phyloP scores from a whole-genome alignment of 2,797 vertebrate genomes.

The Anabas testudineus region DNA sequence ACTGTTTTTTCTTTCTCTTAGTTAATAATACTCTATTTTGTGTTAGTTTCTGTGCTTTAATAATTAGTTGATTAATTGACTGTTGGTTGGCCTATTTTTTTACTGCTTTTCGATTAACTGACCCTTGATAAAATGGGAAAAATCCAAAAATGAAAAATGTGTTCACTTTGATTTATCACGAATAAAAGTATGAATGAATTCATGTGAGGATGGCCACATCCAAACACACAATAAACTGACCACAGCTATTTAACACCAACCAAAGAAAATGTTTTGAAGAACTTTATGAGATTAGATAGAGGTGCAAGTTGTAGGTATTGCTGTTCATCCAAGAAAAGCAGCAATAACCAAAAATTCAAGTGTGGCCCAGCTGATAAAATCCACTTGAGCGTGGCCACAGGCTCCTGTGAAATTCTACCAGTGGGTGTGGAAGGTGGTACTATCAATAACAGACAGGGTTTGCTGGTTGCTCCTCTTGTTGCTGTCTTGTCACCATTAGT shows the following conservation, averaged over 20 bases:
- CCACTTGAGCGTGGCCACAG: constrained; percentile 16
- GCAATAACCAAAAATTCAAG: constrained; percentile 30
- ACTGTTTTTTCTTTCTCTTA: no score
- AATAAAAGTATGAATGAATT: constrained; percentile 29
- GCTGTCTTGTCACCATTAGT: not conserved
- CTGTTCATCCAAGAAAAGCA: constrained; percentile 33
- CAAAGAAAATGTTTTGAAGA: constrained; percentile 52
- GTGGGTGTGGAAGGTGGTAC: constrained; percentile 11
- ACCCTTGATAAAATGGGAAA: not conserved
- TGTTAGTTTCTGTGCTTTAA: no score
- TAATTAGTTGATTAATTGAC: no score
- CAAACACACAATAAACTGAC: constrained; percentile 49
- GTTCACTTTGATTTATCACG: constrained; percentile 2
- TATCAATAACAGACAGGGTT: constrained; percentile 6
- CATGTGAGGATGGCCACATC: constrained; percentile 27
- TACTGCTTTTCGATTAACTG: not conserved
- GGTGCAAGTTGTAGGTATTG: constrained; percentile 45
- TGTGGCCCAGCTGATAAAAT: constrained; percentile 16
- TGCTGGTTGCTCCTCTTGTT: constrained; percentile 3
- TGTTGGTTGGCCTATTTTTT: no score
- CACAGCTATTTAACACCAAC: constrained; percentile 57
- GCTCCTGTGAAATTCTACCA: constrained; percentile 52
- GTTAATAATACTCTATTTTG: no score
- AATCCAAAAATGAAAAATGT: no score
- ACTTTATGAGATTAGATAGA: constrained; percentile 51